phyloP scores from a whole-genome alignment of 2,888 invertebrate genomes.

The Pharmacophagus antenor region DNA sequence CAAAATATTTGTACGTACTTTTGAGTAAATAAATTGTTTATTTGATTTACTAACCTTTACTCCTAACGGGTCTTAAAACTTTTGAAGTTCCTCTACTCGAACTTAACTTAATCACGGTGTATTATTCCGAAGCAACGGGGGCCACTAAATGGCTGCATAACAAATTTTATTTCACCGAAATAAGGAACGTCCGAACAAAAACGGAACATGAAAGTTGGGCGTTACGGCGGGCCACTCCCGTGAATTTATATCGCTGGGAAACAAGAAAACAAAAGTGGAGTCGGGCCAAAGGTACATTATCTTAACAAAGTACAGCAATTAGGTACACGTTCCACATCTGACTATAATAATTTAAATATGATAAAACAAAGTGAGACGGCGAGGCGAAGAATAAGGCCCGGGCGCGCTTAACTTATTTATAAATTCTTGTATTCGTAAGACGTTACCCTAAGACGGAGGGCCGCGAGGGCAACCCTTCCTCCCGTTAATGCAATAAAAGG shows the following conservation, averaged over 20 bases:
- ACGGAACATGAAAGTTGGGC: slow-evolving; percentile 74
- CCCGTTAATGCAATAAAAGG: slow-evolving; percentile 78
- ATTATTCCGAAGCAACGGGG: slow-evolving; percentile 32
- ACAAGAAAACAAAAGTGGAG: slow-evolving; percentile 81
- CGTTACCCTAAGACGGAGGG: slow-evolving; percentile 49
- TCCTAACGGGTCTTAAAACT: slow-evolving; percentile 8
- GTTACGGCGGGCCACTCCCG: slow-evolving; percentile 61
- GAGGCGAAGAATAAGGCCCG: slow-evolving; percentile 73
- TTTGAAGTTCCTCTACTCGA: slow-evolving; percentile 15
- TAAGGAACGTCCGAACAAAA: slow-evolving; percentile 72
- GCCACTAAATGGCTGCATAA: slow-evolving; percentile 57
- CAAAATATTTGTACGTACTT: neutral
- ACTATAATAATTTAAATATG: slow-evolving; percentile 81
- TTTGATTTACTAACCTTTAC: slow-evolving; percentile 2
- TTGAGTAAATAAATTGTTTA: slow-evolving; percentile 1
- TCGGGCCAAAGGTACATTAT: slow-evolving; percentile 80
- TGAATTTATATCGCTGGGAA: slow-evolving; percentile 75
- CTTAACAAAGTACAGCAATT: slow-evolving; percentile 81
- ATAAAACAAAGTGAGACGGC: slow-evolving; percentile 77
- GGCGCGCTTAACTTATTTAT: slow-evolving; percentile 77
- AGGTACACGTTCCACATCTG: slow-evolving; percentile 81
- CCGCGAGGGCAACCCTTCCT: slow-evolving; percentile 65
- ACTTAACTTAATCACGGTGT: slow-evolving; percentile 29
- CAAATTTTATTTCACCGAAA: slow-evolving; percentile 68
- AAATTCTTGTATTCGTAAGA: slow-evolving; percentile 67